Evolutionary conservation across 2,113 vertebrate species (phyloP).

Genomic region (Alces alces): DNA sequence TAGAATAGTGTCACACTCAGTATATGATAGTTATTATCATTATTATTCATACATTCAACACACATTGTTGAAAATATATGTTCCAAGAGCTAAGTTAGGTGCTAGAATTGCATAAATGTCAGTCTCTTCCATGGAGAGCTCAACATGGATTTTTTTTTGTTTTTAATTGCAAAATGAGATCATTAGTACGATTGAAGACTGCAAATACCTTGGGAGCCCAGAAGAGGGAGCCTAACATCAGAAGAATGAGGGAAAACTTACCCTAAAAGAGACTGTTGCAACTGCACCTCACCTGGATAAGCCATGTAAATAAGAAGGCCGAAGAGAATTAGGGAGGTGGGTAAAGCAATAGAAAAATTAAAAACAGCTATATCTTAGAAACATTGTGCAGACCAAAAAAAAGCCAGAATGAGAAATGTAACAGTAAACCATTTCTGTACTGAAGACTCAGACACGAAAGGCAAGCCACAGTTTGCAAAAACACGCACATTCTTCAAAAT

Average conservation of each 20-base stretch:
- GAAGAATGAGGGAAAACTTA: not conserved
- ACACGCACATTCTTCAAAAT: not conserved
- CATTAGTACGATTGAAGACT: not conserved
- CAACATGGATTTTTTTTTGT: not conserved
- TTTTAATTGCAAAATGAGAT: constrained; percentile 16
- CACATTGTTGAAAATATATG: not conserved
- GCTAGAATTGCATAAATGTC: not conserved
- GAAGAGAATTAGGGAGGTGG: not conserved
- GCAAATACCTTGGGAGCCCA: not conserved
- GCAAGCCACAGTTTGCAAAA: not conserved
- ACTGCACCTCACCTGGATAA: not conserved
- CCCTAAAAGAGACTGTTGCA: not conserved
- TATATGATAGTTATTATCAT: not conserved
- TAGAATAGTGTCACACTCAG: not conserved
- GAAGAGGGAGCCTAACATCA: constrained; percentile 49
- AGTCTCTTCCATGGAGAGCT: not conserved
- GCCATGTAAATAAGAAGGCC: not conserved
- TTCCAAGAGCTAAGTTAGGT: not conserved
- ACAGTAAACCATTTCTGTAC: not conserved
- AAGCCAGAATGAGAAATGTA: not conserved
- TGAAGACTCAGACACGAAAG: not conserved
- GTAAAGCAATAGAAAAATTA: not conserved
- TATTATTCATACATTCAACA: not conserved
- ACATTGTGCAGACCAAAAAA: not conserved
- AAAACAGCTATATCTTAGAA: not conserved